Conservation (phyloP, 2,113 vertebrate genomes). For the Scopus umbretta region DNA sequence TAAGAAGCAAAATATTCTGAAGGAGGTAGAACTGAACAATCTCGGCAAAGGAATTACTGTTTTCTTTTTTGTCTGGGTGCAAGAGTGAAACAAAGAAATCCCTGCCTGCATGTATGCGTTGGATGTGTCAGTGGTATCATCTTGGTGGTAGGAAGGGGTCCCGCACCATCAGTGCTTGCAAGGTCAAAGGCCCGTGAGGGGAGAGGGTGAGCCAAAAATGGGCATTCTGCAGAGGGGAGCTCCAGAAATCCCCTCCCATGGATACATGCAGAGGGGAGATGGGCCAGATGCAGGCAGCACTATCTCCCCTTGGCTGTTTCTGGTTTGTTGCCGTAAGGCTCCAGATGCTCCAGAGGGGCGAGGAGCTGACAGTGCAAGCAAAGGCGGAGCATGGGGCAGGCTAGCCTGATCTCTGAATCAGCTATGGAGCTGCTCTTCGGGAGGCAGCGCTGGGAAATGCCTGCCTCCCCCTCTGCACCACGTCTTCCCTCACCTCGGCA, state of each 20-base stretch:
- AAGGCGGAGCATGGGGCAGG: neutral
- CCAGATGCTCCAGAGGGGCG: rapidly evolving
- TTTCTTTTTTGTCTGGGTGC: neutral
- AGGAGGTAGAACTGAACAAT: neutral
- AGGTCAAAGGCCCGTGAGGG: neutral
- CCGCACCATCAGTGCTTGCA: neutral
- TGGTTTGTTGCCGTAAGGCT: neutral
- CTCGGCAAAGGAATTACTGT: neutral
- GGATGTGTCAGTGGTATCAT: neutral
- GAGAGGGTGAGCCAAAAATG: neutral
- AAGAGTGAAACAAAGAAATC: neutral
- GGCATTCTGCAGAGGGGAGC: neutral
- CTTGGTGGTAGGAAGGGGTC: neutral
- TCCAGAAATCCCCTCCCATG: rapidly evolving
- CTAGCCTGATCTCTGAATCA: neutral
- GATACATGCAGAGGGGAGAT: neutral
- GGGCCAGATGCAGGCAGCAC: neutral
- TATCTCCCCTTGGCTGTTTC: neutral
- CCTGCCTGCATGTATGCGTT: too few species aligned
- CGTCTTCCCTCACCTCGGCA: neutral
- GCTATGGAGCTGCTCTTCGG: neutral
- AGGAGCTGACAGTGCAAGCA: neutral
- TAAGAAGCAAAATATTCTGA: neutral
- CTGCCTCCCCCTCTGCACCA: neutral
- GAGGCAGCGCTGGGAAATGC: neutral